Evolutionary conservation across 2,113 vertebrate genomes (phyloP).

Genomic region (Gadus chalcogrammus): DNA sequence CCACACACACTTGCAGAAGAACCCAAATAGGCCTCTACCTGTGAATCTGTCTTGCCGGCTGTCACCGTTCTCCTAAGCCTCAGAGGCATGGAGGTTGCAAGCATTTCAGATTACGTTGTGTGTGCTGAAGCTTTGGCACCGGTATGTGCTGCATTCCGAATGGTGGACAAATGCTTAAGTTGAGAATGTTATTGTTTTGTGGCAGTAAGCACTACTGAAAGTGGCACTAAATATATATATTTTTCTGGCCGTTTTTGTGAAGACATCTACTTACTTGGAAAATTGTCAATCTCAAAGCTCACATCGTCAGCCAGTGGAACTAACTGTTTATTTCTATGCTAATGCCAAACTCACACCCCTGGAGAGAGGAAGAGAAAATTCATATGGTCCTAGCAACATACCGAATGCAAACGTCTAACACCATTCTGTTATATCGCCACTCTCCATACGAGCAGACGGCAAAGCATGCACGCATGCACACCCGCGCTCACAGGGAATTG

Average conservation of each 20-base stretch:
- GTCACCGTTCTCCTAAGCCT: slow-evolving; percentile 14
- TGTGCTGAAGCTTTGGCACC: slow-evolving; percentile 16
- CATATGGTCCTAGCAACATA: slow-evolving; percentile 33
- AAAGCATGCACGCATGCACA: slow-evolving; percentile 9
- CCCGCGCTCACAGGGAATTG: slow-evolving; percentile 43
- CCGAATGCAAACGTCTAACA: slow-evolving; percentile 50
- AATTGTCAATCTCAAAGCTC: slow-evolving; percentile 33
- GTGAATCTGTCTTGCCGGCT: slow-evolving; percentile 21
- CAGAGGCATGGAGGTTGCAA: slow-evolving; percentile 15
- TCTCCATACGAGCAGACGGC: background rate
- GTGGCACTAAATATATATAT: slow-evolving; percentile 7
- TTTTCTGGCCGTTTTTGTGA: slow-evolving; percentile 13
- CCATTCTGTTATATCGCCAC: slow-evolving; percentile 27
- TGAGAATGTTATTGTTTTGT: slow-evolving; percentile 20
- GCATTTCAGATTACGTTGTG: slow-evolving; percentile 31
- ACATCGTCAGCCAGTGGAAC: slow-evolving; percentile 24
- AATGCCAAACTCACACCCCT: slow-evolving; percentile 40
- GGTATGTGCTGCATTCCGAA: too few species aligned
- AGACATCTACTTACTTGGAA: slow-evolving; percentile 31
- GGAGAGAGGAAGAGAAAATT: slow-evolving; percentile 27
- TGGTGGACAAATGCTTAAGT: slow-evolving; percentile 35
- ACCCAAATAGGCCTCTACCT: slow-evolving; percentile 38
- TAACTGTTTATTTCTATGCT: slow-evolving; percentile 17
- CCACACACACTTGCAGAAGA: slow-evolving; percentile 38
- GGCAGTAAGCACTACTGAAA: slow-evolving; percentile 17